Evolutionary conservation across 2,113 vertebrate genomes (phyloP), one percentile per base, ranked within the genome.

Genomic region (Hippocampus comes): DNA sequence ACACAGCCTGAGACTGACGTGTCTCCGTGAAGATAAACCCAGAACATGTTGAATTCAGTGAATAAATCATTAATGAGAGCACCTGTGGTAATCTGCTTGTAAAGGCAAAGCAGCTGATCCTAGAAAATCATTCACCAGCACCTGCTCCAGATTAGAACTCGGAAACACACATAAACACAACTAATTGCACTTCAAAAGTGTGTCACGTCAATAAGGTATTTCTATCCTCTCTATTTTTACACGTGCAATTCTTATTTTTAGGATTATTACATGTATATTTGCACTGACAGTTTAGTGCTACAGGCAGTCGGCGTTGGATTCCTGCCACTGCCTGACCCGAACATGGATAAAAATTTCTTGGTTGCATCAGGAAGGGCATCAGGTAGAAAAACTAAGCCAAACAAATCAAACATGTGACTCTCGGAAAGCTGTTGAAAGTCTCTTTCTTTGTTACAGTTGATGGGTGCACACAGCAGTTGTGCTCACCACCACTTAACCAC

Each of bases 41-140:
- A 18, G 61, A 80, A 64, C 69, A 75, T 76, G 80, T 78, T 82
- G 42, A 79, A 81, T 83, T 78, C 76, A 14, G 0, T n/a, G 72
- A 86, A 86, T 89, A 76, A 91, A 89, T 90, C 87, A 86, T 88
- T 88, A 87, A 86, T 82, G 86, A 72, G 77, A 70, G 76, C 72
- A 69, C 72, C 66, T 70, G 73, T 68, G 71, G 74, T 88, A 86
- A 89, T 89, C 86, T 86, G 72, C 71, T 85, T 86, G 78, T 72
- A 64, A 80, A 73, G 81, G 77, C 82, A 65, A 79, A 82, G 85
- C 86, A 81, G 78, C 82, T 84, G 78, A 87, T 86, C 82, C 82
- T 72, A 68, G 84, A 72, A 89, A 90, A 88, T 89, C 78, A 88
- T 91, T 89, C 70, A 88, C 84, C 51, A 79, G 72, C 61, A 71